Conservation (phyloP, 2,888 invertebrate species). For the Coremacera marginata region DNA sequence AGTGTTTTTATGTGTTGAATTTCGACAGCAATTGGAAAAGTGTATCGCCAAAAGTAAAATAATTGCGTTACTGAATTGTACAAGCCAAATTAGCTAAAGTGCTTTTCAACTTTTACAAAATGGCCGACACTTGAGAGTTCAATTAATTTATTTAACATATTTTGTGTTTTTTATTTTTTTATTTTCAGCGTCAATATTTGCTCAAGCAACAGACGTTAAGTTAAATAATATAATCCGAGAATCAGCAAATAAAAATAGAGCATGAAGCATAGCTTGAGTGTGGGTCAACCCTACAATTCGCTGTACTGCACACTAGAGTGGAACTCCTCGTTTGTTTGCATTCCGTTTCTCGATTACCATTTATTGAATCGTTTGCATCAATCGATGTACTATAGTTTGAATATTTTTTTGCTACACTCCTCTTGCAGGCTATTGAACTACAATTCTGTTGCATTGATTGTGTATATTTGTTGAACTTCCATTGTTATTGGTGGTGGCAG, state of each 20-base stretch:
- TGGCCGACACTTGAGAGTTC: neutral
- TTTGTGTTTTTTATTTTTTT: neutral
- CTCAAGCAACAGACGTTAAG: neutral
- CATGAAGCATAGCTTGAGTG: neutral
- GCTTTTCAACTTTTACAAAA: neutral
- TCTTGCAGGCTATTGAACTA: neutral
- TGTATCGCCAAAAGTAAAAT: too few relatives aligned
- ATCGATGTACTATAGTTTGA: neutral
- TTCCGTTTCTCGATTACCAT: neutral
- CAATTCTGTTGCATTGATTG: too few relatives aligned
- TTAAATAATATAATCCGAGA: neutral
- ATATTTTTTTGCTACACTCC: neutral
- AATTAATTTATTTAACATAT: too few relatives aligned
- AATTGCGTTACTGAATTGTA: too few relatives aligned
- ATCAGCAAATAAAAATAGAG: neutral
- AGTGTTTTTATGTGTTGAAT: too few relatives aligned
- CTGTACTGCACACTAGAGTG: neutral
- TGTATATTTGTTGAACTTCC: neutral
- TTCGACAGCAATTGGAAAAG: too few relatives aligned
- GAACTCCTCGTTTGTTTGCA: neutral
- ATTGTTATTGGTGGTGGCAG: neutral
- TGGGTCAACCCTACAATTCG: neutral
- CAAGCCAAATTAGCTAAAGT: too few relatives aligned
- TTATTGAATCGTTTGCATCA: conserved; percentile 3
- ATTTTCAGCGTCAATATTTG: neutral